Evolutionary conservation across 2,888 invertebrate genomes (phyloP).

Genomic region (Heliconius hortense): DNA sequence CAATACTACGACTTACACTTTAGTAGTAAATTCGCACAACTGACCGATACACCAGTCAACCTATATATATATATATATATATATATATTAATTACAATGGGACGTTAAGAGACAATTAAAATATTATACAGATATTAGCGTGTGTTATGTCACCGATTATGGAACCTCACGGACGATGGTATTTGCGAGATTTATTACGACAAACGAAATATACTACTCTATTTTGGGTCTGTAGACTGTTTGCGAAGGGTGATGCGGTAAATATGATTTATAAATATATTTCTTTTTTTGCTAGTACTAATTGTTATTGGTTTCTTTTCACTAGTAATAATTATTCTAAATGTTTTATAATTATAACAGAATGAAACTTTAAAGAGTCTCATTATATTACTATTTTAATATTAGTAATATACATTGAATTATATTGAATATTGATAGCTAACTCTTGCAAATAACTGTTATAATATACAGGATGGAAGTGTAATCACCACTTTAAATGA

Average conservation of each 20-base stretch:
- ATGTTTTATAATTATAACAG: no score
- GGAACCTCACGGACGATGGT: constrained; percentile 79
- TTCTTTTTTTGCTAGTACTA: background rate
- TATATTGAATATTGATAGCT: no score
- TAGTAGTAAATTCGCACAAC: no score
- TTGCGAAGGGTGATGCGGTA: constrained; percentile 76
- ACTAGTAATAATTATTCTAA: background rate
- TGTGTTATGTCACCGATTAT: constrained; percentile 82
- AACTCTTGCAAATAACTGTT: no score
- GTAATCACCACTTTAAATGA: no score
- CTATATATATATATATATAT: no score
- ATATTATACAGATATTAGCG: constrained; percentile 56
- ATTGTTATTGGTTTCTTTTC: background rate
- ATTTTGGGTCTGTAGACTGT: constrained; percentile 73
- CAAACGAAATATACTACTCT: constrained; percentile 77
- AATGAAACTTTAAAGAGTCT: no score
- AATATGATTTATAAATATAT: constrained; percentile 38
- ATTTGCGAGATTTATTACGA: constrained; percentile 84
- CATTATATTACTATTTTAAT: no score
- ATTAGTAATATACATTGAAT: no score
- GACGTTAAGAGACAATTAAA: background rate
- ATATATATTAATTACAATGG: background rate
- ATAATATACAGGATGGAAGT: no score
- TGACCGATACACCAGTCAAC: no score
- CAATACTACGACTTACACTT: no score